These are phyloP conservation scores for Brachionus plicatilis DNA, from an alignment of 1,140 invertebrate species.

Conservation along the genomic window DNA sequence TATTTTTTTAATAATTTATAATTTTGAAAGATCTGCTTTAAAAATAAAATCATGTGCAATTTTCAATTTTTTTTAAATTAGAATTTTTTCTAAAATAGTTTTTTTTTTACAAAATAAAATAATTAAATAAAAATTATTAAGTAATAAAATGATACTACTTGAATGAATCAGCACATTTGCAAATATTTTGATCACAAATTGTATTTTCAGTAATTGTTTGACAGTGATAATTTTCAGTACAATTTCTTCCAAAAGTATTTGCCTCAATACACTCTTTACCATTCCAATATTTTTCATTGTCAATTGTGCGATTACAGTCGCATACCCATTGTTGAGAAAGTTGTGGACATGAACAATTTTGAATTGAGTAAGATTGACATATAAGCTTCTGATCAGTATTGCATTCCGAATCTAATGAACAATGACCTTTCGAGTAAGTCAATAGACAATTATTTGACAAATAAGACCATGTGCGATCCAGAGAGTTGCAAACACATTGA, in stretches of 20 bases:
- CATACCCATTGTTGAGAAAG: not conserved
- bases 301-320: not conserved
- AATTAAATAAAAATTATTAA: too few relatives aligned
- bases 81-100: too few relatives aligned
- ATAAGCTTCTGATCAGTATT: not conserved
- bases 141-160: not conserved
- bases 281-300: slow-evolving; percentile 5
- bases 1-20: too few relatives aligned
- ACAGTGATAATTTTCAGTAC: not conserved
- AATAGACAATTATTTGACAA: not conserved
- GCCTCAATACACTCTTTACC: not conserved
- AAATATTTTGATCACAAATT: not conserved
- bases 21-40: too few relatives aligned
- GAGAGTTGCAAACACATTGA: not conserved
- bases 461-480: not conserved
- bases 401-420: not conserved
- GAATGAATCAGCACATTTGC: not conserved
- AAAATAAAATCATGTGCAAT: too few relatives aligned
- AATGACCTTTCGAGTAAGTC: not conserved
- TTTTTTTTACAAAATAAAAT: too few relatives aligned
- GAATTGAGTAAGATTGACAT: not conserved
- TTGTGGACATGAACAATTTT: not conserved
- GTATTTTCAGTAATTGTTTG: not conserved
- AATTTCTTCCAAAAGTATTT: not conserved
- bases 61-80: too few relatives aligned